Percentiles rank a stretch among this genome's conserved stretches.
Evolutionary conservation across 2,888 invertebrate genomes (phyloP).

Genomic region (Hyalella azteca): DNA sequence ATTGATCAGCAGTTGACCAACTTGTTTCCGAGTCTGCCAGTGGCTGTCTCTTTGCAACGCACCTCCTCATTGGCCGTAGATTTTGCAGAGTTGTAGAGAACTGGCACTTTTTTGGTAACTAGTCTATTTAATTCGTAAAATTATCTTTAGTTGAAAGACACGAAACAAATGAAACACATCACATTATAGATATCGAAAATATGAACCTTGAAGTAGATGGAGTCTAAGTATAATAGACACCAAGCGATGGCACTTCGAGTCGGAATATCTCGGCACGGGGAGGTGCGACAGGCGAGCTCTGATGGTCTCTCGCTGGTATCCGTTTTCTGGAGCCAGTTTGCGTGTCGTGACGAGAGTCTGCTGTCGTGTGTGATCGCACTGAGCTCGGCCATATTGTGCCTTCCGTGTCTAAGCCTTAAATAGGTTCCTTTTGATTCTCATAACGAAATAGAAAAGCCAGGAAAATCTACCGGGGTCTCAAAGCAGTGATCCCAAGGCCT

Average conservation of each 20-base stretch:
- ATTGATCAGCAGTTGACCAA: conserved; percentile 35
- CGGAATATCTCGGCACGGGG: no score
- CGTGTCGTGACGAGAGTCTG: conserved; percentile 5
- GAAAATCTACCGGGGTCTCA: no score
- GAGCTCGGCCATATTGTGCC: conserved; percentile 25
- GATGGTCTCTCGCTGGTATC: neutral
- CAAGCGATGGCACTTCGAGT: no score
- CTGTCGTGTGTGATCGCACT: neutral
- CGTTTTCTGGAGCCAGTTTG: conserved; percentile 20
- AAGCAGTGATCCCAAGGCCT: no score
- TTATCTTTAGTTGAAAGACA: no score
- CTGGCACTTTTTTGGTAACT: neutral
- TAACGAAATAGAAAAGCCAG: no score
- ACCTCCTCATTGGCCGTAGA: neutral
- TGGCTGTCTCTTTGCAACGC: conserved; percentile 20
- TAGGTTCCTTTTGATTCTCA: neutral
- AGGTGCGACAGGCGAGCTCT: neutral
- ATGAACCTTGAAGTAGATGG: no score
- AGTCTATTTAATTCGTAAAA: neutral
- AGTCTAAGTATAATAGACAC: no score
- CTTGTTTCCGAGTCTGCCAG: neutral
- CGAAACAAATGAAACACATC: no score
- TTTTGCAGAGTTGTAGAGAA: neutral
- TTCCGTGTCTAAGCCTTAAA: conserved; percentile 16
- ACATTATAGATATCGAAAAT: no score